Evolutionary conservation across 2,797 vertebrate genomes (phyloP).

Genomic region (Sebastes oblongus): DNA sequence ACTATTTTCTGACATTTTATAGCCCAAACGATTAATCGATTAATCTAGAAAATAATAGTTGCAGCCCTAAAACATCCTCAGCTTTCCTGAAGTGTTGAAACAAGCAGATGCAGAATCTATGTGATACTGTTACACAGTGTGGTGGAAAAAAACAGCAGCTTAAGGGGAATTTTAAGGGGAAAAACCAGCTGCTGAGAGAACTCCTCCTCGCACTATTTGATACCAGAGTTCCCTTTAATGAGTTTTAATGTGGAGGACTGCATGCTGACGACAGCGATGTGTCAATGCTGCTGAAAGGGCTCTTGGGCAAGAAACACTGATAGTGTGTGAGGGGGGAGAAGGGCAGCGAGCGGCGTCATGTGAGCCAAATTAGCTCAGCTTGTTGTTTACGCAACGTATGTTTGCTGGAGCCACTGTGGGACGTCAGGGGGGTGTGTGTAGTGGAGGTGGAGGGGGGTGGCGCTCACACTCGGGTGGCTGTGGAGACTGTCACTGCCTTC

Average conservation of each 20-base stretch:
- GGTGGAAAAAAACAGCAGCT: not conserved
- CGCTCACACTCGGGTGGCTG: conserved; percentile 23
- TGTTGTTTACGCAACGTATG: conserved; percentile 76
- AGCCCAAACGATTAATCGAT: too few relatives aligned
- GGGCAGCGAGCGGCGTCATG: conserved; percentile 54
- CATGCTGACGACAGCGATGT: conserved; percentile 28
- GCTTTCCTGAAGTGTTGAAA: not conserved
- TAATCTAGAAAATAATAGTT: too few relatives aligned
- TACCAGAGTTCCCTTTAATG: conserved; percentile 24
- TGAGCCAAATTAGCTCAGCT: conserved; percentile 76
- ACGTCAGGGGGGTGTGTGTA: conserved; percentile 27
- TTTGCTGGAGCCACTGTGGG: conserved; percentile 65
- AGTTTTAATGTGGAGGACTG: conserved; percentile 31
- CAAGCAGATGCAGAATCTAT: not conserved
- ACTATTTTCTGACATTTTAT: not conserved
- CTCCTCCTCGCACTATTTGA: not conserved
- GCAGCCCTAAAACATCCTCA: not conserved
- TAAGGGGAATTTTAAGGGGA: conserved; percentile 20
- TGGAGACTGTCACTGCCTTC: conserved; percentile 52
- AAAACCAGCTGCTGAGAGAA: conserved; percentile 7
- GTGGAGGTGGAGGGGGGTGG: not conserved
- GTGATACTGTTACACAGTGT: not conserved
- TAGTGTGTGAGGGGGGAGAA: conserved; percentile 9
- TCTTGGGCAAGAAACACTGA: conserved; percentile 28
- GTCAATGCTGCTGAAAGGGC: conserved; percentile 39